Conservation (phyloP, 1,140 invertebrate genomes). For the Sinonovacula constricta region DNA sequence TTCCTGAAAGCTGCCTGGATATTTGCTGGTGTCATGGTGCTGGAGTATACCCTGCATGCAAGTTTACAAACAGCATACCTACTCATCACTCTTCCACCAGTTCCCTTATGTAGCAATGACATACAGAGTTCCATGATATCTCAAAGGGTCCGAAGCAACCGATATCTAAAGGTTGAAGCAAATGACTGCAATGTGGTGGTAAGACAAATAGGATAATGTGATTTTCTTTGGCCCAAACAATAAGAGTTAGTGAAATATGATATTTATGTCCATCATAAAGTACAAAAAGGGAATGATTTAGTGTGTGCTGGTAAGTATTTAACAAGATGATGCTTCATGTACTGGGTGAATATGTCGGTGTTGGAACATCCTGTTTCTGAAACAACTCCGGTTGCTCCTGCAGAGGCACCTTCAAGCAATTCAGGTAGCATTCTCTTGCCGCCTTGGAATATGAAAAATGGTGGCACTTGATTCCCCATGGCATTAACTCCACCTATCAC, state of each 20-base stretch:
- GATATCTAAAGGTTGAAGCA: constrained; percentile 43
- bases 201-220: constrained; percentile 43
- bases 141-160: constrained; percentile 42
- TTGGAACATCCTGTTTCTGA: constrained; percentile 52
- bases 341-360: constrained; percentile 35
- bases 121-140: constrained; percentile 33
- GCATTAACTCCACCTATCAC: constrained; percentile 75
- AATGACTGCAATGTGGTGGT: constrained; percentile 47
- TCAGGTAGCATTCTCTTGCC: constrained; percentile 70
- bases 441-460: constrained; percentile 78
- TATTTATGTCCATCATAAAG: constrained; percentile 47
- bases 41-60: constrained; percentile 38
- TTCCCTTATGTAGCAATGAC: constrained; percentile 26
- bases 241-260: constrained; percentile 30
- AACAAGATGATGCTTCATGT: constrained; percentile 40
- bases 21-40: constrained; percentile 38
- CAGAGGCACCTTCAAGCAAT: constrained; percentile 27
- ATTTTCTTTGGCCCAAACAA: constrained; percentile 44
- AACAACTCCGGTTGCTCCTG: constrained; percentile 37
- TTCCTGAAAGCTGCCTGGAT: constrained; percentile 45
- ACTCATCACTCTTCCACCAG: constrained; percentile 9
- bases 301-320: constrained; percentile 19
- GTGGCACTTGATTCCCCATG: constrained; percentile 68
- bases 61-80: constrained; percentile 43
- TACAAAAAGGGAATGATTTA: neutral